Evolutionary conservation across 2,888 invertebrate genomes (phyloP).

Genomic region (Eurytoma adleriae): DNA sequence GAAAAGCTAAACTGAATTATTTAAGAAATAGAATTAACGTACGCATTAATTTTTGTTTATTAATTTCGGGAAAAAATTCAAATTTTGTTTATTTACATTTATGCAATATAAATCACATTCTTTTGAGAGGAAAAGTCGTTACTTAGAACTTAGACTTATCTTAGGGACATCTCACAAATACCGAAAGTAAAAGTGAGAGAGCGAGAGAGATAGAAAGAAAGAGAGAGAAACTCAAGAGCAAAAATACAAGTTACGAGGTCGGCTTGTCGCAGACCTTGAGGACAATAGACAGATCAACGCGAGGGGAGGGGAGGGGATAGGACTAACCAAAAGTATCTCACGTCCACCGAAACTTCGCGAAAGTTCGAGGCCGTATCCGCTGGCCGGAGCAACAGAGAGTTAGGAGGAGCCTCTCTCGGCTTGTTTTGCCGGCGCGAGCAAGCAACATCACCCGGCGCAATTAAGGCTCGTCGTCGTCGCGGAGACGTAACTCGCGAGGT

Average conservation of each 20-base stretch:
- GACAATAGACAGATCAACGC: conserved; percentile 50
- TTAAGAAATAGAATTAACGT: too few relatives aligned
- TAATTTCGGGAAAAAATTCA: too few relatives aligned
- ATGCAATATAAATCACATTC: too few relatives aligned
- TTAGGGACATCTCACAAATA: too few relatives aligned
- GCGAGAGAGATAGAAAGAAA: neutral
- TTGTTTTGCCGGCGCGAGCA: conserved; percentile 27
- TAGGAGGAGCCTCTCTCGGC: neutral
- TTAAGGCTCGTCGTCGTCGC: conserved; percentile 39
- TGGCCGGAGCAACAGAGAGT: conserved; percentile 15
- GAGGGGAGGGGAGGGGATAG: neutral
- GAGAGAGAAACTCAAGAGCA: conserved; percentile 22
- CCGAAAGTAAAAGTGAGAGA: neutral
- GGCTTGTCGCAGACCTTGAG: neutral
- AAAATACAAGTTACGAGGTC: conserved; percentile 33
- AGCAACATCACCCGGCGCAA: conserved; percentile 36
- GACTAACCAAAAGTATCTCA: neutral
- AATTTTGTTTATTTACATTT: too few relatives aligned
- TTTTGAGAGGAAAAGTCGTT: too few relatives aligned
- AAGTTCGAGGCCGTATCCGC: conserved; percentile 2
- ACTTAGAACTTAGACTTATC: too few relatives aligned
- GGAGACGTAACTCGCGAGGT: conserved; percentile 16
- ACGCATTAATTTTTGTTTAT: too few relatives aligned
- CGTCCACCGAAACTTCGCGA: neutral
- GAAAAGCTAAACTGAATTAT: too few relatives aligned